Conservation (phyloP, 2,888 invertebrate genomes). For the Chaitophorus viminalis region DNA sequence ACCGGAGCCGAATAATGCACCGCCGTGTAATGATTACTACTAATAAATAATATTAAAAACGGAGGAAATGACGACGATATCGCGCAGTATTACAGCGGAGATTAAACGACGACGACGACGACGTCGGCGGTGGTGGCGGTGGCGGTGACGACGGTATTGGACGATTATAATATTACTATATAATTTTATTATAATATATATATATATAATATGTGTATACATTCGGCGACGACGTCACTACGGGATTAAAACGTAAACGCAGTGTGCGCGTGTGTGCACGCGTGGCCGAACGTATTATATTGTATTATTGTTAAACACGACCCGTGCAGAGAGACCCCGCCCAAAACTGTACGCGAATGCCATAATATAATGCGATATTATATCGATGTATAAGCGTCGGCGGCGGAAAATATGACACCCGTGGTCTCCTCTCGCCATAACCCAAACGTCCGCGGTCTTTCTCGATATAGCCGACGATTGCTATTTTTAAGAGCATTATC, state of each 20-base stretch:
- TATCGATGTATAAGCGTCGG: not conserved
- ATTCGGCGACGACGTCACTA: not conserved
- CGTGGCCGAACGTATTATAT: not conserved
- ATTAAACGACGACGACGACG: conserved; percentile 48
- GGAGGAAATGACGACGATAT: conserved; percentile 13
- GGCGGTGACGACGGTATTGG: too few species aligned
- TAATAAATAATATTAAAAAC: too few species aligned
- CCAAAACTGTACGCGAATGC: conserved; percentile 9
- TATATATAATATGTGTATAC: too few species aligned
- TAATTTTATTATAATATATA: too few species aligned
- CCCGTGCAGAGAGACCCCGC: conserved; percentile 10
- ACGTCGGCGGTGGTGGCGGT: too few species aligned
- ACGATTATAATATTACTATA: too few species aligned
- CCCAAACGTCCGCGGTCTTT: not conserved
- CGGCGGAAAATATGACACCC: not conserved
- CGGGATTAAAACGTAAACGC: conserved; percentile 43
- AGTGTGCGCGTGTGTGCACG: conserved; percentile 38
- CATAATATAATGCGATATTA: not conserved
- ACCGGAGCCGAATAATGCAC: not conserved
- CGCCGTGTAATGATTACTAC: too few species aligned
- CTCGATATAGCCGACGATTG: not conserved
- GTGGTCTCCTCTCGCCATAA: not conserved
- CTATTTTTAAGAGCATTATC: conserved; percentile 11
- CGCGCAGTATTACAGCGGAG: conserved; percentile 40
- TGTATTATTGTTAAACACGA: not conserved